Conservation (phyloP, 2,113 vertebrate species). For the Brevimyrus niger region DNA sequence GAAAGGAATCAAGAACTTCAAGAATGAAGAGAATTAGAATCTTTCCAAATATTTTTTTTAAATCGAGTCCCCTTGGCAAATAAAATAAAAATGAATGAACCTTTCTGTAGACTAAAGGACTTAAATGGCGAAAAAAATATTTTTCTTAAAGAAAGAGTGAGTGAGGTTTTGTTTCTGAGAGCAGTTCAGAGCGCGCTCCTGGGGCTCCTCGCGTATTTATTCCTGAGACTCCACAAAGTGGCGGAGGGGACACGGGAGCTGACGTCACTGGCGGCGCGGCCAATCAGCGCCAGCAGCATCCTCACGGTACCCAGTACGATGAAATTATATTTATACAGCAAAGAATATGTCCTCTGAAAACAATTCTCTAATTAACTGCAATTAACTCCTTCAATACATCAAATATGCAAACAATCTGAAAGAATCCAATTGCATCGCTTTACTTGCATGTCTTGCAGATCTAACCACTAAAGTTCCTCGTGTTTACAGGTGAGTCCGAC, state of each 20-base stretch:
- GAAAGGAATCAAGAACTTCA: neutral
- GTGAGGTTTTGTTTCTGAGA: neutral
- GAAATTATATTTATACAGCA: neutral
- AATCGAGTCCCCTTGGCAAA: neutral
- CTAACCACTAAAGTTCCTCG: neutral
- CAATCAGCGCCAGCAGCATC: neutral
- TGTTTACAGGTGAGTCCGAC: neutral
- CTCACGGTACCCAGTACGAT: neutral
- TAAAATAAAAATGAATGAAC: neutral
- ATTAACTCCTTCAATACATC: neutral
- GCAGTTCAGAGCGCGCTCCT: neutral
- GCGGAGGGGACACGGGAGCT: neutral
- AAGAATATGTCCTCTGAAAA: neutral
- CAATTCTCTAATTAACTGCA: neutral
- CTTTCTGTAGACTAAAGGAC: neutral
- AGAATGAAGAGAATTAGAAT: neutral
- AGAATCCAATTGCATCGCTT: neutral
- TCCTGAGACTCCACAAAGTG: neutral
- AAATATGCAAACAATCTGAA: neutral
- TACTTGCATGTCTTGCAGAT: neutral
- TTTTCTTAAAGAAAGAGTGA: neutral
- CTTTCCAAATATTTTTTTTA: neutral
- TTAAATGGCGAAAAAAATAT: neutral
- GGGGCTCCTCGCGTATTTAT: neutral
- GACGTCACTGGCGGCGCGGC: neutral